Conservation (phyloP, 2,113 vertebrate genomes). For the Steatornis caripensis region DNA sequence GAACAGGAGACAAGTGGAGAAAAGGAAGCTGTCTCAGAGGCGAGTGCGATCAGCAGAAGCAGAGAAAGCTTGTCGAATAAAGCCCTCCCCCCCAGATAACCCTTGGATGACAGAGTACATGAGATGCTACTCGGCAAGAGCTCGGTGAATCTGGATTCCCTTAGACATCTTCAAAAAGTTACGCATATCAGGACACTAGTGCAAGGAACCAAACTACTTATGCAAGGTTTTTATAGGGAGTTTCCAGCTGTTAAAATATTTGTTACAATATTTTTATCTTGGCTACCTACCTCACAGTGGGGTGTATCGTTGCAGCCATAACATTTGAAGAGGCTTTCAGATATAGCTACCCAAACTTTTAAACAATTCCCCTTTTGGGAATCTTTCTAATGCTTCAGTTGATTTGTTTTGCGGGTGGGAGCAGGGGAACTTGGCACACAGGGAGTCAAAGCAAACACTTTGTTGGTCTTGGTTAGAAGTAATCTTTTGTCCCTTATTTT, state of each 20-base stretch:
- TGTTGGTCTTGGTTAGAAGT: background rate
- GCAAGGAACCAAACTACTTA: constrained; percentile 56
- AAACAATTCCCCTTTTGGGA: constrained; percentile 47
- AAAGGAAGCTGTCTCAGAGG: constrained; percentile 77
- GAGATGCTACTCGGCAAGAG: constrained; percentile 89
- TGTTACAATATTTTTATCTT: constrained; percentile 37
- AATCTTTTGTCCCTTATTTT: background rate
- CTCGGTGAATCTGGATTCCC: constrained; percentile 64
- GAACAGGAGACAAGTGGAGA: constrained; percentile 87
- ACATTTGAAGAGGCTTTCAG: constrained; percentile 38
- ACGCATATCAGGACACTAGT: constrained; percentile 22
- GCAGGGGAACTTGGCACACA: background rate
- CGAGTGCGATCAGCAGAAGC: constrained; percentile 78
- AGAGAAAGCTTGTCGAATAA: constrained; percentile 61
- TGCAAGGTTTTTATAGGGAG: constrained; percentile 55
- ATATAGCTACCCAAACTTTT: constrained; percentile 27
- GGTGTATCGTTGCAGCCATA: constrained; percentile 55
- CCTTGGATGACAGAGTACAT: constrained; percentile 97
- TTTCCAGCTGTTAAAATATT: constrained; percentile 54
- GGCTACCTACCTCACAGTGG: constrained; percentile 60
- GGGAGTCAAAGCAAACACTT: background rate
- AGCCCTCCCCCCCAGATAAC: constrained; percentile 76
- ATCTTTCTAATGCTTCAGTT: constrained; percentile 22
- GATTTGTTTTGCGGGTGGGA: background rate
- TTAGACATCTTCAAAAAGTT: background rate